Percentiles rank a stretch among this genome's conserved stretches.
Evolutionary conservation across 1,140 invertebrate genomes (phyloP).

Genomic region (Argopecten irradians): DNA sequence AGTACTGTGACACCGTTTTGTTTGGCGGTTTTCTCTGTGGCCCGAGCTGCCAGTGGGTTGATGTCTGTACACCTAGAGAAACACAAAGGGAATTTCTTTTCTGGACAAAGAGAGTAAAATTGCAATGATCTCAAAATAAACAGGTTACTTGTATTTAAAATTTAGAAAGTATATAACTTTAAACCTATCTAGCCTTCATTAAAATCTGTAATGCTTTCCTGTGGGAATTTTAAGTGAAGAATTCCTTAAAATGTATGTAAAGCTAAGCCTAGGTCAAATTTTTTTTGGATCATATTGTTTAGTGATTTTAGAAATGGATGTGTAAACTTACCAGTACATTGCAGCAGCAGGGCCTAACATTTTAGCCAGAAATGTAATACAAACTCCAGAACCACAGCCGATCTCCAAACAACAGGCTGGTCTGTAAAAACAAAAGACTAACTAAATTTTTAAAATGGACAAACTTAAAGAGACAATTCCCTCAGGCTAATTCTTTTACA

Average conservation of each 20-base stretch:
- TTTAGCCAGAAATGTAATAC: conserved; percentile 90
- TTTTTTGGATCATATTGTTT: too few relatives aligned
- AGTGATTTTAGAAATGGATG: too few relatives aligned
- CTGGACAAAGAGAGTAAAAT: too few relatives aligned
- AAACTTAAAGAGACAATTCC: too few relatives aligned
- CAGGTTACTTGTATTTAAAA: too few relatives aligned
- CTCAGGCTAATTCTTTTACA: too few relatives aligned
- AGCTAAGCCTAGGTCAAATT: too few relatives aligned
- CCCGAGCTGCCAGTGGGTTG: conserved; percentile 60
- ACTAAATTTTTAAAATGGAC: not conserved
- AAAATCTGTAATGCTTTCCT: conserved; percentile 33
- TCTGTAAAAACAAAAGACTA: conserved; percentile 73
- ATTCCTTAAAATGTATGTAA: too few relatives aligned
- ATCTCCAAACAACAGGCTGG: conserved; percentile 91
- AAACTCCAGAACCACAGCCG: conserved; percentile 94
- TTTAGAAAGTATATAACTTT: too few relatives aligned
- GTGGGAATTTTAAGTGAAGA: too few relatives aligned
- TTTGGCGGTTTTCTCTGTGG: conserved; percentile 55
- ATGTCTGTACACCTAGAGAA: conserved; percentile 69
- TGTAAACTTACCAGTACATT: conserved; percentile 57
- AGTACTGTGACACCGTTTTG: conserved; percentile 59
- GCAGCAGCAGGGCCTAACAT: conserved; percentile 78
- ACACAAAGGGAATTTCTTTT: too few relatives aligned
- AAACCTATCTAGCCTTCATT: not conserved
- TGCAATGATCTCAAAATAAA: too few relatives aligned